phyloP scores from a whole-genome alignment of 2,797 vertebrate species.

The Hipposideros larvatus region DNA sequence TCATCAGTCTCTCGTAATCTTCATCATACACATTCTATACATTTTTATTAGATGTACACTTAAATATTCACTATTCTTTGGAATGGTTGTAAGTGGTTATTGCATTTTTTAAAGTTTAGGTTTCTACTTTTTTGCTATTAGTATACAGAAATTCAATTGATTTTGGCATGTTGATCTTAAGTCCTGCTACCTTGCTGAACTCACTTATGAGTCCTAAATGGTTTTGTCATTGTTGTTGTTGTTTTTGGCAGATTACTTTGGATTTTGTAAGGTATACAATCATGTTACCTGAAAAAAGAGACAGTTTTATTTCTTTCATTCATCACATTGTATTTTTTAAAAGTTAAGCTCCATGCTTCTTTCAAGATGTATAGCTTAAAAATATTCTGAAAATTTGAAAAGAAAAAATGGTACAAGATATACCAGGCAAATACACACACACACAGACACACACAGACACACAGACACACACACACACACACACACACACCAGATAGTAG shows the following conservation, averaged over 20 bases:
- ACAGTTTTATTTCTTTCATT: not conserved
- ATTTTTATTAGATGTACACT: slow-evolving; percentile 59
- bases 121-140: not conserved
- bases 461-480: not conserved
- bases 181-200: not conserved
- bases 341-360: slow-evolving; percentile 14
- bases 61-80: slow-evolving; percentile 7
- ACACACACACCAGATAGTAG: not conserved
- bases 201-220: not conserved
- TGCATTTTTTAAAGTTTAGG: not conserved
- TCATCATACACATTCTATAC: not conserved
- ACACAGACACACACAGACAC: not conserved
- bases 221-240: not conserved
- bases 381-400: slow-evolving; percentile 28
- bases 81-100: not conserved
- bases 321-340: not conserved
- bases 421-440: not conserved
- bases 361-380: slow-evolving; percentile 15
- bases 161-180: not conserved
- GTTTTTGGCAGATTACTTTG: not conserved
- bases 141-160: not conserved
- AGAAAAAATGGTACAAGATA: slow-evolving; percentile 20
- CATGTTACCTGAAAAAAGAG: slow-evolving; percentile 16
- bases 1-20: slow-evolving; percentile 7
- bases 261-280: not conserved